Percentiles rank a stretch among this genome's conserved stretches.
Evolutionary conservation across 2,113 vertebrate genomes (phyloP).

Genomic region (Menura novaehollandiae): DNA sequence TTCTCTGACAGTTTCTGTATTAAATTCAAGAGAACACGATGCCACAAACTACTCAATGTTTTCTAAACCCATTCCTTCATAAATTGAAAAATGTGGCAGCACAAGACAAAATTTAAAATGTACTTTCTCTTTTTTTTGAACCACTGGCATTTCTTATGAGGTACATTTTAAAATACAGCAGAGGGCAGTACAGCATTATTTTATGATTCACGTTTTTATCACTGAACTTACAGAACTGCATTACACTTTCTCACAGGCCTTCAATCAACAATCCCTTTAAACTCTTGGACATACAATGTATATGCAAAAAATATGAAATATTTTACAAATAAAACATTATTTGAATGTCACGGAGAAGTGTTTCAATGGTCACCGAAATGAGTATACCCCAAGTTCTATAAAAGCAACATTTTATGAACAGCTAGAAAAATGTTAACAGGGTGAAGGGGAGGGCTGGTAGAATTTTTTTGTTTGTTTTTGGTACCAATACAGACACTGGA

Average conservation of each 20-base stretch:
- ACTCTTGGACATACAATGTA: not conserved
- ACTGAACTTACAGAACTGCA: not conserved
- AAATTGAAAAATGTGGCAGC: not conserved
- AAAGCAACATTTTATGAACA: not conserved
- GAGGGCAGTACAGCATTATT: slow-evolving; percentile 52
- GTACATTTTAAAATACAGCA: not conserved
- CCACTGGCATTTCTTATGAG: not conserved
- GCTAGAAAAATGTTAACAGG: not conserved
- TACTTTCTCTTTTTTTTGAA: not conserved
- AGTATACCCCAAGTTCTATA: not conserved
- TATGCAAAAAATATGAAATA: not conserved
- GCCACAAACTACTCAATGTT: not conserved
- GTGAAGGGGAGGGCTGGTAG: accelerated
- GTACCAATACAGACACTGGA: not conserved
- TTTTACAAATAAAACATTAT: not conserved
- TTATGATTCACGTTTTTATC: not conserved
- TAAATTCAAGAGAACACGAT: not conserved
- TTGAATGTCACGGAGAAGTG: not conserved
- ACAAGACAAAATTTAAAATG: not conserved
- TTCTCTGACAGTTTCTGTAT: not conserved
- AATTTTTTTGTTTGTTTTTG: not conserved
- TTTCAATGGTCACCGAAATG: not conserved
- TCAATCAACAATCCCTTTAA: not conserved
- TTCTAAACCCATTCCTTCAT: not conserved
- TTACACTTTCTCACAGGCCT: not conserved